Percentiles rank a stretch among this genome's conserved stretches.
These are phyloP conservation scores for Reticulitermes speratus DNA, from an alignment of 1,140 invertebrate genomes.

Conservation along the genomic window DNA sequence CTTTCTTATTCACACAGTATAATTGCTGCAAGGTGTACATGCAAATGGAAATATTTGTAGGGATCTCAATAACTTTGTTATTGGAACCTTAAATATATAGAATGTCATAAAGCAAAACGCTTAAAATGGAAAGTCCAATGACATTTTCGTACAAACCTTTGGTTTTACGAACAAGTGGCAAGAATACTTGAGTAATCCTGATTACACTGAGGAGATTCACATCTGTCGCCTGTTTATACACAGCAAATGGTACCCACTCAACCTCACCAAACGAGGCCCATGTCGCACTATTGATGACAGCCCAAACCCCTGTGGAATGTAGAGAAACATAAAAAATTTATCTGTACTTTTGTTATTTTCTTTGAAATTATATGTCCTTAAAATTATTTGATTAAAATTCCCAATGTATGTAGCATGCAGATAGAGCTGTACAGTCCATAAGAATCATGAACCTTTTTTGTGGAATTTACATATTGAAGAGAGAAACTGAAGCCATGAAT, in stretches of 20 bases:
- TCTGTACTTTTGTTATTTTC: not conserved
- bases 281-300: constrained; percentile 84
- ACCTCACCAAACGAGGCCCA: constrained; percentile 85
- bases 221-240: constrained; percentile 62
- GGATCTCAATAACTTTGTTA: no score
- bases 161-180: constrained; percentile 73
- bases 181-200: constrained; percentile 61
- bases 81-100: no score
- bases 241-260: constrained; percentile 78
- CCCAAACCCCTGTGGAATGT: constrained; percentile 70
- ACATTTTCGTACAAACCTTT: constrained; percentile 55
- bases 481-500: no score
- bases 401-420: no score
- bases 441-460: no score
- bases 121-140: not conserved
- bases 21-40: no score
- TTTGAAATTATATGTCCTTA: no score
- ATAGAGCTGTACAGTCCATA: no score
- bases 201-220: constrained; percentile 49
- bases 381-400: no score
- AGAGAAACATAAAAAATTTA: constrained; percentile 39
- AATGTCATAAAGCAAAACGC: not conserved
- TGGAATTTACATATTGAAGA: no score
- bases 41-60: no score
- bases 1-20: no score